Conservation (phyloP, 2,113 vertebrate species). For the Aptenodytes patagonicus region DNA sequence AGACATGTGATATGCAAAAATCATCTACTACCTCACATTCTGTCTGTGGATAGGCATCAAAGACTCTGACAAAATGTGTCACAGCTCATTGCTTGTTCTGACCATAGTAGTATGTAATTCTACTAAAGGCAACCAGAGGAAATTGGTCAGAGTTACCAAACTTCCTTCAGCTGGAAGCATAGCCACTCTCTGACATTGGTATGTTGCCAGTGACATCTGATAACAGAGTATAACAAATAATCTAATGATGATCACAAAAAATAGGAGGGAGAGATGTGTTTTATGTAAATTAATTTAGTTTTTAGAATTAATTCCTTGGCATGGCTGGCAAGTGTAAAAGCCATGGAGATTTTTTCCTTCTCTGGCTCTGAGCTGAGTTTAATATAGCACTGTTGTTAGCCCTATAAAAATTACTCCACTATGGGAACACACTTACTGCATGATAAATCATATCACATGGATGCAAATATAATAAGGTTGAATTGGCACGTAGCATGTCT, state of each 20-base stretch:
- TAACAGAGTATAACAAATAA: neutral
- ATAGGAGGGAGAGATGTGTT: neutral
- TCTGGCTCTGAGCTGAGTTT: neutral
- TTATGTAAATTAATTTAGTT: constrained; percentile 7
- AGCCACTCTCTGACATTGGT: neutral
- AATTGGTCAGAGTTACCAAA: constrained; percentile 1
- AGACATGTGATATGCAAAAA: neutral
- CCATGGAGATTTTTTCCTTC: neutral
- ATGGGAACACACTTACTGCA: neutral
- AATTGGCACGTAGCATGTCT: neutral
- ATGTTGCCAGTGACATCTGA: neutral
- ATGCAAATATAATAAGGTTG: neutral
- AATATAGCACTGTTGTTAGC: neutral
- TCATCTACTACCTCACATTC: neutral
- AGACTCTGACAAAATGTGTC: neutral
- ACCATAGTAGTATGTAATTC: neutral
- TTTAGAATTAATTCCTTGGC: constrained; percentile 12
- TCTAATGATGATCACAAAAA: neutral
- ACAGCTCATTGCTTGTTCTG: neutral
- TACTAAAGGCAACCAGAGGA: neutral
- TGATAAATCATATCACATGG: neutral
- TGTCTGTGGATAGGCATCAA: neutral
- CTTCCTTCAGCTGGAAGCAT: neutral
- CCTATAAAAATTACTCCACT: neutral
- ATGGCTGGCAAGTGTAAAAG: neutral